Base-by-base conservation (phyloP, 53 echinoderm and acorn worm genomes). In the Temnopleurus reevesii region DNA sequence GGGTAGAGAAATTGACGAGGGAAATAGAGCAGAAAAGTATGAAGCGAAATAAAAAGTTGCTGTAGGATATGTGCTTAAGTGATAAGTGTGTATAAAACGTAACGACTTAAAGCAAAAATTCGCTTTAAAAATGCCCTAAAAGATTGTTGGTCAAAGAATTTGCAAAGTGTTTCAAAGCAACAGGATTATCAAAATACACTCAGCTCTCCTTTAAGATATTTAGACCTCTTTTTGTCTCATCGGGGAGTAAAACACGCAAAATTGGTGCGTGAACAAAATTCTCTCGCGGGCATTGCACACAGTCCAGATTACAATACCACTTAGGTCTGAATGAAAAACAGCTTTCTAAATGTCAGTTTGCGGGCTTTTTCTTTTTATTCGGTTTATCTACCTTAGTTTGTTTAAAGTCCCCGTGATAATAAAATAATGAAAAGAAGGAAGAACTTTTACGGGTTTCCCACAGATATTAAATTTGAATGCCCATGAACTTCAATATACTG, bases 311-410 rank as follows among this genome's bases (percentile, higher is more conserved):
- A 58, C 27, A 58, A 58, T 58, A 26, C 58, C 58, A 63, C 34
- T 63, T 63, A 5, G 63, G 17, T 30, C 34, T 63, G 17, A 63
- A 63, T 63, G 15, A 23, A 63, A 63, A 63, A 63, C 63, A 63
- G 63, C 63, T 63, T 63, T 30, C 34, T 6, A 33, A 63, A 63
- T 63, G 63, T 63, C 63, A 63, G 63, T 63, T 63, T 19, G n/a
- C 4, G 12, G 71, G 41, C 71, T 41, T 18, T 71, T 33, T 71
- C 63, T 38, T 63, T 71, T 38, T 23, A 2, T n/a, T 12, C 4
- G 63, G 13, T 63, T 63, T 63, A 63, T 63, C 33, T 33, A 3
- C 34, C 17, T 27, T 58, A 58, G n/a, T 58, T 58, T 58, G 27
- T 7, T 58, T 58, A 58, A 27, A 26, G 27, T 7, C 63, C 17